Conservation (phyloP, 23 tunicate species). For the Clavelina lepadiformis region DNA sequence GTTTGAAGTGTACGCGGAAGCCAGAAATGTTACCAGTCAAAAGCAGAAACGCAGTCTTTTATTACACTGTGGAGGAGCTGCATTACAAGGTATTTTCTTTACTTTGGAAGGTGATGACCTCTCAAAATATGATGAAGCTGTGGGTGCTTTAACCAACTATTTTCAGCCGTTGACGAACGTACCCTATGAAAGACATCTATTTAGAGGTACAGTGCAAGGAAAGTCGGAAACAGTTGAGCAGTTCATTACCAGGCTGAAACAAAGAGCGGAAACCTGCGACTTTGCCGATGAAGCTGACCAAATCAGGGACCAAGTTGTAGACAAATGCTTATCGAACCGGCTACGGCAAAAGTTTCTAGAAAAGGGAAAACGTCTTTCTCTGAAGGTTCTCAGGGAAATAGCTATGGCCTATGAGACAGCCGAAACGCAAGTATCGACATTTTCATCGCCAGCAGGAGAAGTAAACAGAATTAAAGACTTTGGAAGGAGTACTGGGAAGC, state of each 20-base stretch:
- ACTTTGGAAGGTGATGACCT: too few species aligned
- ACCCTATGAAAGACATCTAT: slow-evolving; percentile 7
- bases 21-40: too few species aligned
- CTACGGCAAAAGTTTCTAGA: background rate
- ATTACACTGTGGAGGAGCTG: too few species aligned
- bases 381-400: background rate
- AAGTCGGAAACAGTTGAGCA: background rate
- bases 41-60: too few species aligned
- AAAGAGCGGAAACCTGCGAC: background rate
- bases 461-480: too few species aligned
- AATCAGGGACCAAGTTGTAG: slow-evolving; percentile 1
- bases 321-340: background rate
- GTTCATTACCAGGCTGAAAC: background rate
- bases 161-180: too few species aligned
- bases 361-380: background rate
- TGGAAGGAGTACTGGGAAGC: too few species aligned
- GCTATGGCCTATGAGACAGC: background rate
- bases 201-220: background rate
- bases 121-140: too few species aligned
- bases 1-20: too few species aligned
- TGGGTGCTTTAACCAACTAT: too few species aligned
- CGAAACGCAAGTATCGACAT: slow-evolving; percentile 6
- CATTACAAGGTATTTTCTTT: too few species aligned
- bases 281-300: background rate
- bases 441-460: too few species aligned